These are phyloP conservation scores for Subacronicta megacephala DNA, from an alignment of 2,888 invertebrate genomes.

Conservation along the genomic window DNA sequence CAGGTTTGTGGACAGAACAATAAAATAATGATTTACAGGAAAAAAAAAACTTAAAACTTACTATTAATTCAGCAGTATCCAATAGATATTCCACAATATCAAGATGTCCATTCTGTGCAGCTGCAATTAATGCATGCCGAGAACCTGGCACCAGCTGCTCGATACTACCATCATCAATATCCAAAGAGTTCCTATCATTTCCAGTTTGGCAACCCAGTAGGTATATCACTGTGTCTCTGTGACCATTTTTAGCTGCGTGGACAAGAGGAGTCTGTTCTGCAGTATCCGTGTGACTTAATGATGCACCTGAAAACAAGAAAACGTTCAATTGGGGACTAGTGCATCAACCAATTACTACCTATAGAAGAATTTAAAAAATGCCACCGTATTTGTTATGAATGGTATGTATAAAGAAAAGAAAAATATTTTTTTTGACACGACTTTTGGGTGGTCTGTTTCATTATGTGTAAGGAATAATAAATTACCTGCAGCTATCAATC, in stretches of 20 bases:
- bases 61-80: conserved; percentile 95
- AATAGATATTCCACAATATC: conserved; percentile 97
- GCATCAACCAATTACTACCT: too few relatives aligned
- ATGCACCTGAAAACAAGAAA: conserved; percentile 85
- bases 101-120: conserved; percentile 95
- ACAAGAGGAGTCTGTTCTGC: conserved; percentile 96
- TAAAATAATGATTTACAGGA: too few relatives aligned
- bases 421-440: too few relatives aligned
- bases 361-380: not conserved
- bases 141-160: conserved; percentile 94
- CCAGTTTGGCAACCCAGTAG: conserved; percentile 93
- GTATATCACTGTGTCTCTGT: conserved; percentile 96
- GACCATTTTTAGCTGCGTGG: conserved; percentile 97
- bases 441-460: too few relatives aligned
- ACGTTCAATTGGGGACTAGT: too few relatives aligned
- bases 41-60: conserved; percentile 84
- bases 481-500: conserved; percentile 92
- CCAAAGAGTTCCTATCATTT: conserved; percentile 92
- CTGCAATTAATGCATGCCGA: conserved; percentile 96
- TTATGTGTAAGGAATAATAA: too few relatives aligned
- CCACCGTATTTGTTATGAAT: too few relatives aligned
- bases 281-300: conserved; percentile 94
- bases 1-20: too few relatives aligned
- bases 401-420: too few relatives aligned
- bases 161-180: conserved; percentile 86